Percentiles rank a stretch among this genome's conserved stretches.
Evolutionary conservation across 23 tunicate genomes (phyloP).

Genomic region (Trididemnum miniatum): DNA sequence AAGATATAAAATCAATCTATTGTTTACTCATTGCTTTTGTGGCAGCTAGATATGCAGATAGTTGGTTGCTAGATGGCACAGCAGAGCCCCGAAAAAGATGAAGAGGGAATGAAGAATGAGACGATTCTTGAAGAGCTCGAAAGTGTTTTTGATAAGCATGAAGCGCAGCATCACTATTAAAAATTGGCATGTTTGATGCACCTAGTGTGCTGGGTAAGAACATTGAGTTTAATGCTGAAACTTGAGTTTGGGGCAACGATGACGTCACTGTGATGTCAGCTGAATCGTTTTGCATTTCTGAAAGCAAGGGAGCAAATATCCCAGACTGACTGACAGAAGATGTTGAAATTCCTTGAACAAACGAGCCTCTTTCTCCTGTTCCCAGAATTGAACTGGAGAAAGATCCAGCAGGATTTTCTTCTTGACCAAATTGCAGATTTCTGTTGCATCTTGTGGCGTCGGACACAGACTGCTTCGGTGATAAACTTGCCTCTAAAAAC

Average conservation of each 20-base stretch:
- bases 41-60: neutral
- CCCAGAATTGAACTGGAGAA: neutral
- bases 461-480: neutral
- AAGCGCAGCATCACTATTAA: conserved; percentile 7
- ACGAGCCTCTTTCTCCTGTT: conserved; percentile 1
- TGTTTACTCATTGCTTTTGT: too few species aligned
- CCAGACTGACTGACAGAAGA: neutral
- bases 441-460: neutral
- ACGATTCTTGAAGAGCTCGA: neutral
- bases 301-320: neutral
- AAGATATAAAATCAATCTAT: too few species aligned
- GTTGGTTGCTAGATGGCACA: neutral
- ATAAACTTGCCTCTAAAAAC: neutral
- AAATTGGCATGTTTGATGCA: neutral
- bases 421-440: neutral
- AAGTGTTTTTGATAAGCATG: conserved; percentile 4
- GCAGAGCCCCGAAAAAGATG: neutral
- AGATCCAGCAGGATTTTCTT: neutral
- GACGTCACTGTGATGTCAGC: too few species aligned
- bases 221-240: neutral
- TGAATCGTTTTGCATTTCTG: too few species aligned
- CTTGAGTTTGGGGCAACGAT: conserved; percentile 3
- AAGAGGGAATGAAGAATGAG: neutral
- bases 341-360: conserved; percentile 1
- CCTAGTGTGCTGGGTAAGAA: neutral